Evolutionary conservation across 2,888 invertebrate genomes (phyloP).

Genomic region (Doris montereyensis): DNA sequence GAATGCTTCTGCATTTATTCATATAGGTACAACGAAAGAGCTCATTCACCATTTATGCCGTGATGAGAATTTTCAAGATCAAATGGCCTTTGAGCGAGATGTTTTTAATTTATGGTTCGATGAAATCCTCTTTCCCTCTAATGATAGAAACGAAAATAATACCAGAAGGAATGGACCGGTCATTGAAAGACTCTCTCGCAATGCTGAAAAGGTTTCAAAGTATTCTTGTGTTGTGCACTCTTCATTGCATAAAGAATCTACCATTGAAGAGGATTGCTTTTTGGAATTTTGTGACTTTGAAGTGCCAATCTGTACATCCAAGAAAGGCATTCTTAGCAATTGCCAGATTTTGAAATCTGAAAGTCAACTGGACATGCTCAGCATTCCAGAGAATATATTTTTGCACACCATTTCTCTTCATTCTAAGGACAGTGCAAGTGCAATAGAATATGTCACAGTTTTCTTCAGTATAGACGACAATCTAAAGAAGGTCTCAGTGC

Average conservation of each 20-base stretch:
- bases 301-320: slow-evolving; percentile 60
- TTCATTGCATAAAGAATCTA: slow-evolving; percentile 51
- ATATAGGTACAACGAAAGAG: slow-evolving; percentile 74
- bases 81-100: slow-evolving; percentile 59
- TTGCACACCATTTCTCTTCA: slow-evolving; percentile 67
- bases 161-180: background rate
- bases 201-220: background rate
- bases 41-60: slow-evolving; percentile 66
- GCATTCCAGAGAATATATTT: slow-evolving; percentile 62
- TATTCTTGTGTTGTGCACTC: slow-evolving; percentile 69
- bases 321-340: slow-evolving; percentile 70
- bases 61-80: slow-evolving; percentile 54
- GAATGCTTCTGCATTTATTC: slow-evolving; percentile 73
- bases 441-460: slow-evolving; percentile 61
- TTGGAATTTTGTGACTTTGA: slow-evolving; percentile 72
- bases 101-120: slow-evolving; percentile 60
- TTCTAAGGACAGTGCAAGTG: slow-evolving; percentile 39
- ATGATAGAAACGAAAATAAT: background rate
- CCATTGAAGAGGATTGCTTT: slow-evolving; percentile 55
- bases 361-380: background rate
- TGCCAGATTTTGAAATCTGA: slow-evolving; percentile 56
- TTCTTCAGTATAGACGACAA: slow-evolving; percentile 66
- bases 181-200: background rate
- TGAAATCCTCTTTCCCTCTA: background rate
- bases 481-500: slow-evolving; percentile 59